These are phyloP conservation scores for Terrapene triunguis DNA, from an alignment of 2,113 vertebrate species.

Conservation along the genomic window DNA sequence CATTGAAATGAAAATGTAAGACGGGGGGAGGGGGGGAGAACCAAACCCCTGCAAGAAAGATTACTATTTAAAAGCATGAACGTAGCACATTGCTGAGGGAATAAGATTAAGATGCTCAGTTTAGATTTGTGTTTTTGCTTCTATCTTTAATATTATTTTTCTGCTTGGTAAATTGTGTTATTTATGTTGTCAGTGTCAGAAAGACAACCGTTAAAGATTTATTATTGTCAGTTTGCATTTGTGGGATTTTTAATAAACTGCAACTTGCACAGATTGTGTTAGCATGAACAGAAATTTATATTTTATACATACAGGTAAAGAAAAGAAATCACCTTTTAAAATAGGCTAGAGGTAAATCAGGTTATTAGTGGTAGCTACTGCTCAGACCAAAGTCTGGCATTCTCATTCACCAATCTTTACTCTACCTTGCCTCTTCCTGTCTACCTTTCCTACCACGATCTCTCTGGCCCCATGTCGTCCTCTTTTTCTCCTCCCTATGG, in stretches of 20 bases:
- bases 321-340: neutral
- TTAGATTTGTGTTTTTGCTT: conserved; percentile 9
- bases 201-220: neutral
- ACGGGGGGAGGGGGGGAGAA: too few species aligned
- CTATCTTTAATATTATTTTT: conserved; percentile 14
- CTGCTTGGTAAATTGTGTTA: neutral
- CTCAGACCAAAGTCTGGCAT: neutral
- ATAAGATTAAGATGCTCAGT: neutral
- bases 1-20: neutral
- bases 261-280: neutral
- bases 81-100: neutral
- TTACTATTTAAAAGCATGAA: neutral
- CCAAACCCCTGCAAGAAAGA: rapidly evolving
- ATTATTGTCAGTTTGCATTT: neutral
- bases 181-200: conserved; percentile 1
- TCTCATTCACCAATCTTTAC: neutral
- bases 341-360: neutral
- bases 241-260: neutral
- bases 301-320: neutral
- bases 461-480: neutral
- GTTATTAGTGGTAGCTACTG: neutral
- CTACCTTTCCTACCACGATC: neutral
- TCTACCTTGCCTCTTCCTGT: rapidly evolving
- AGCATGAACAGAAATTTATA: neutral
- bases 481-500: neutral